A percentile compares a stretch with the other conserved stretches of the same genome.
Conservation (phyloP, 2,113 vertebrate genomes). For the Carassius auratus region DNA sequence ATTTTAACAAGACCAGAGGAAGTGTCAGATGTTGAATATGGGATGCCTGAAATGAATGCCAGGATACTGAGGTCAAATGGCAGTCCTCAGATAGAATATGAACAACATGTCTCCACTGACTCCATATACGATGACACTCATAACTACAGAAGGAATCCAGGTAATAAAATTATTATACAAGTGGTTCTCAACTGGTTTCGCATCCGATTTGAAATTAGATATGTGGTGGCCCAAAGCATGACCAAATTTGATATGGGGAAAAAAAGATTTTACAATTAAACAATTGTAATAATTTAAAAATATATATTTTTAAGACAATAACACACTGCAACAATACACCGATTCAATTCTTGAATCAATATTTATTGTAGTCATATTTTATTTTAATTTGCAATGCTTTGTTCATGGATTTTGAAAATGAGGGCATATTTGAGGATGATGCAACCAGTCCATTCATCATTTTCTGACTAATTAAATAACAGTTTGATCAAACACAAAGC, state of each 20-base stretch:
- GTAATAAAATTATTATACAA: slow-evolving; percentile 7
- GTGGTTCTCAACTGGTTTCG: slow-evolving; percentile 3
- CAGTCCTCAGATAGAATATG: slow-evolving; percentile 28
- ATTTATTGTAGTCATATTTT: neutral
- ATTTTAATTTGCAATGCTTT: neutral
- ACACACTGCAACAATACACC: no score
- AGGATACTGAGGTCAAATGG: slow-evolving; percentile 5
- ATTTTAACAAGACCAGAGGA: slow-evolving; percentile 30
- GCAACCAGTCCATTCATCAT: neutral
- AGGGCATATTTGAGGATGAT: neutral
- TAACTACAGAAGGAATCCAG: slow-evolving; percentile 28
- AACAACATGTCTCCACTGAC: slow-evolving; percentile 36
- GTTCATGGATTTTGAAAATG: neutral
- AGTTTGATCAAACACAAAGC: neutral
- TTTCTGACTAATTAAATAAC: neutral
- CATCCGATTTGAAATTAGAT: neutral
- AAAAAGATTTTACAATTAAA: no score
- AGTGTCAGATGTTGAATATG: slow-evolving; percentile 14
- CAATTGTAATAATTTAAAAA: no score
- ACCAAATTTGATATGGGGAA: no score
- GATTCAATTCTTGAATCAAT: neutral
- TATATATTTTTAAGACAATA: no score
- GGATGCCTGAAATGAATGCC: neutral
- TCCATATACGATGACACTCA: neutral
- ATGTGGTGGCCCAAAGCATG: neutral